These are phyloP conservation scores for Hirtodrosophila duncani DNA, from an alignment of 2,888 invertebrate species.

Conservation along the genomic window DNA sequence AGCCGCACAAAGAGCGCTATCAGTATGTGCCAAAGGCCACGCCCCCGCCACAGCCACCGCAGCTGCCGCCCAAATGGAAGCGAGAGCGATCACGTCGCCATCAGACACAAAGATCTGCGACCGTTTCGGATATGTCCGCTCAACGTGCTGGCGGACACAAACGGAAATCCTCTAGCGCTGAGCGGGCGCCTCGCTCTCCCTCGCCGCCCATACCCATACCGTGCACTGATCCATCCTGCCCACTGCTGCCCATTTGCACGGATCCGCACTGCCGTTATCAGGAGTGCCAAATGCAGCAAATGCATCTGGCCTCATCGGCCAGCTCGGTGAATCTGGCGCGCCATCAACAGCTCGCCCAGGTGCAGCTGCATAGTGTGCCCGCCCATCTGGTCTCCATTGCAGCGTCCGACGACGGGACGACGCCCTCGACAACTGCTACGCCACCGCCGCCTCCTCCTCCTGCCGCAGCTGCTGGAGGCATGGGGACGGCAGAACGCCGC, in stretches of 20 bases:
- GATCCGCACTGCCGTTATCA: constrained; percentile 78
- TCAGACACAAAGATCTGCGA: constrained; percentile 78
- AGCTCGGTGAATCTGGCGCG: constrained; percentile 70
- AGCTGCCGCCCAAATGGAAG: constrained; percentile 50
- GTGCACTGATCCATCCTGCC: constrained; percentile 78
- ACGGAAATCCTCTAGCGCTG: constrained; percentile 77
- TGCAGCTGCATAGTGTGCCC: constrained; percentile 74
- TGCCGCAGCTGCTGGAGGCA: constrained; percentile 7
- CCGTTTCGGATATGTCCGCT: constrained; percentile 77
- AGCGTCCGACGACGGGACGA: constrained; percentile 65
- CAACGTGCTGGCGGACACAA: constrained; percentile 67
- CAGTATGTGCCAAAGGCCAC: constrained; percentile 76
- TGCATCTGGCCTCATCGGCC: constrained; percentile 58
- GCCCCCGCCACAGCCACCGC: constrained; percentile 19
- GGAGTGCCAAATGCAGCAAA: constrained; percentile 68
- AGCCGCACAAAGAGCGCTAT: constrained; percentile 77
- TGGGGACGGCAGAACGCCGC: constrained; percentile 37
- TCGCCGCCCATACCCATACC: constrained; percentile 76
- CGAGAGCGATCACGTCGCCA: constrained; percentile 77
- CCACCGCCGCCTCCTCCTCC: constrained; percentile 47
- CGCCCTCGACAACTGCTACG: constrained; percentile 61
- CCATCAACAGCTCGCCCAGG: constrained; percentile 73
- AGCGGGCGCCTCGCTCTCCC: constrained; percentile 76
- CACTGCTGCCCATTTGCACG: constrained; percentile 77
- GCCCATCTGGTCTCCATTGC: constrained; percentile 45